Percentiles rank a stretch among this genome's conserved stretches.
These are phyloP conservation scores for Stramonita haemastoma DNA, from an alignment of 2,888 invertebrate species.

Conservation along the genomic window DNA sequence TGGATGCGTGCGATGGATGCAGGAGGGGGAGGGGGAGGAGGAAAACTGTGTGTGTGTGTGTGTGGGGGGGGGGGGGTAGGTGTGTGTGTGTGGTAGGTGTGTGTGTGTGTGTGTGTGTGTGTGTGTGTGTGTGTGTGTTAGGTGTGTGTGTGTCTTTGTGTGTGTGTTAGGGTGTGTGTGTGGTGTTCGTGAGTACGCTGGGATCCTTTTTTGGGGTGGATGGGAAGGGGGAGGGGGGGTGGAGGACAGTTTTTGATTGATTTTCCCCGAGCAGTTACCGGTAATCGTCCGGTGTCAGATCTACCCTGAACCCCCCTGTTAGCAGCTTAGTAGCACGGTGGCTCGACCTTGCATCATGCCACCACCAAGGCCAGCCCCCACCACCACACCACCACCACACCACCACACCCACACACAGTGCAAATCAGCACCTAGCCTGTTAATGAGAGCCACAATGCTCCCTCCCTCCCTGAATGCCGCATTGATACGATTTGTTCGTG, in stretches of 20 bases:
- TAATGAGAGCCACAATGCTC: not conserved
- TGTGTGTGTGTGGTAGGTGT: no score
- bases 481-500: constrained; percentile 31
- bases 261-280: not conserved
- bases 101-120: no score
- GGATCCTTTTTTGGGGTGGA: no score
- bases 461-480: not conserved
- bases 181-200: no score
- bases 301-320: not conserved
- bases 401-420: not conserved
- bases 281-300: not conserved
- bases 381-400: not conserved
- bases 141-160: no score
- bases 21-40: not conserved
- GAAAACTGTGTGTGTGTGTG: not conserved
- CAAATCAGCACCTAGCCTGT: not conserved
- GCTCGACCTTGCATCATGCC: not conserved
- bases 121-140: not conserved
- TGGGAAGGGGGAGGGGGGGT: no score
- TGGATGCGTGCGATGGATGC: not conserved
- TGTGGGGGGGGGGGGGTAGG: not conserved
- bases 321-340: constrained; percentile 3
- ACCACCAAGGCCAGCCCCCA: not conserved
- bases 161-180: no score
- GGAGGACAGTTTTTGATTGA: not conserved